Conservation (phyloP, 2,888 invertebrate genomes). For the Antheraea yamamai region DNA sequence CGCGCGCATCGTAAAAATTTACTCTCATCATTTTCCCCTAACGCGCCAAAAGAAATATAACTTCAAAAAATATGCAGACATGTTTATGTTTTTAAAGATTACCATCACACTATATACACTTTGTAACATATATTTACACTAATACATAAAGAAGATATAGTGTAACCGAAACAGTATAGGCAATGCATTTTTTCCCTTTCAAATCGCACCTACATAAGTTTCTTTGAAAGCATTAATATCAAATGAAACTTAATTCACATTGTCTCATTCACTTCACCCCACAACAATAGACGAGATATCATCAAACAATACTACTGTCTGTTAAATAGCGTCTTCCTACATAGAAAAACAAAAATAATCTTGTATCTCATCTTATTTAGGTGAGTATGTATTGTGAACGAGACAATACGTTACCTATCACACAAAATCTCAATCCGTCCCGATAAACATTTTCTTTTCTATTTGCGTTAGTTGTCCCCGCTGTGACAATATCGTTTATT, state of each 20-base stretch:
- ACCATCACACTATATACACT: too few species aligned
- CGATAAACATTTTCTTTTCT: conserved; percentile 13
- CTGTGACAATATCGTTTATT: conserved; percentile 6
- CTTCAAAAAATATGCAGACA: too few species aligned
- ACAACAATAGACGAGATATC: conserved; percentile 1
- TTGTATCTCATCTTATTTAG: conserved; percentile 13
- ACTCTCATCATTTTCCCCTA: too few species aligned
- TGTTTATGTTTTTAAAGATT: too few species aligned
- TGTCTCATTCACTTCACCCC: neutral
- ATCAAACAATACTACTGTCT: neutral
- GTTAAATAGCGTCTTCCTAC: conserved; percentile 3
- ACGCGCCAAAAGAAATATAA: too few species aligned
- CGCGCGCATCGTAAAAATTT: too few species aligned
- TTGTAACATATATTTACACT: too few species aligned
- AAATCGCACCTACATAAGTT: too few species aligned
- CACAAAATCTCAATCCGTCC: conserved; percentile 12
- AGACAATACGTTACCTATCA: conserved; percentile 15
- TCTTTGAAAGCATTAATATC: neutral
- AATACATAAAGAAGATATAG: too few species aligned
- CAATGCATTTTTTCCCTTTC: too few species aligned
- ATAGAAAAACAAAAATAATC: conserved; percentile 15
- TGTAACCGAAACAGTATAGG: too few species aligned
- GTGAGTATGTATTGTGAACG: conserved; percentile 11
- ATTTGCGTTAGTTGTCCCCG: conserved; percentile 14
- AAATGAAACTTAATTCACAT: neutral